Base-by-base conservation (phyloP, 2,113 vertebrate genomes). In the Cyprinus carpio region DNA sequence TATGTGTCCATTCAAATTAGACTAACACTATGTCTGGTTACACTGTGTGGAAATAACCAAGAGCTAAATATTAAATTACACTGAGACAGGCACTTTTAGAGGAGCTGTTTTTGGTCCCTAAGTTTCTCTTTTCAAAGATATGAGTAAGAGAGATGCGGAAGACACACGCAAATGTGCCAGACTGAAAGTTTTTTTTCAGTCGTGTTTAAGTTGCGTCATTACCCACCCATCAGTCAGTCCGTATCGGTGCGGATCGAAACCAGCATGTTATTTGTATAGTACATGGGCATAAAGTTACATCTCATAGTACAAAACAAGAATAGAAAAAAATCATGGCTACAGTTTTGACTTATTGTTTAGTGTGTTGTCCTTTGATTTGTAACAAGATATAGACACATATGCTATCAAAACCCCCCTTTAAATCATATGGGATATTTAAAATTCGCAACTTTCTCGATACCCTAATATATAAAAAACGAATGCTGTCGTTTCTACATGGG, bases 241-340 rank as follows among this genome's bases (percentile, higher is more conserved):
- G 94, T 94, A 92, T 95, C 94, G 91, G 90, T 92, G 90, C n/a
- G 87, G 86, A 89, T 90, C 92, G 92, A 94, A 94, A 94, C 93
- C 91, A 49, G 2, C 27, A 82, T 85, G 84, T 86, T 90, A 90
- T 87, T 92, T 76, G 40, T 20, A 46, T 46, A n/a, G 34, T 83
- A 34, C 37, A 16, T 25, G 2, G 40, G 13, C 82, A 27, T 43
- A 43, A 18, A 29, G 43, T 51, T 69, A 82, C 80, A 82, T 31
- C 10, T 25, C 25, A n/a, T 20, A n/a, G 16, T n/a, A 62, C 56
- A 79, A 8, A 40, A 10, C 10, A 16, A 25, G 18, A 49, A 49
- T 37, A 1, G 3, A 1, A 40, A 4, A 10, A 79, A 7, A 1
- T 4, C 6, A 60, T 12, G 54, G 29, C 31, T 60, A 12, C 10